Evolutionary conservation across 1,140 invertebrate genomes (phyloP), one percentile per base, ranked within the genome.

Genomic region (Bombus waltoni): DNA sequence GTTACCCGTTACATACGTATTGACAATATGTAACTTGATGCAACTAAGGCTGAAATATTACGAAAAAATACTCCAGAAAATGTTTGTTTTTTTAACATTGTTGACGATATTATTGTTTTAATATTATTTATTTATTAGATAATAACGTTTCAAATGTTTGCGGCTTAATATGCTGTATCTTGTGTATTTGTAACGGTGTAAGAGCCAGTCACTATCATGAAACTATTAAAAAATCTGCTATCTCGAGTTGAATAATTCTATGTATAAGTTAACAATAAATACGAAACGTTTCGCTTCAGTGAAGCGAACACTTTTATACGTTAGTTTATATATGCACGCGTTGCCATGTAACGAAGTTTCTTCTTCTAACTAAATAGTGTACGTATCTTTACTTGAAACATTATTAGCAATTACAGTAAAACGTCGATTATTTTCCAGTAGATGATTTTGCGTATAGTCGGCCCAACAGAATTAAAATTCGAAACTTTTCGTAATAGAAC

Each of bases 101-200:
- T 89, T 84, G 35, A 62, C 77, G 57, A 90, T 86, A 77, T 65
- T 83, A 75, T 79, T 66, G 38, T 76, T 32, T 70, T 80, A 75
- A 68, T 53, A 65, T 89, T 87, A 90, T 90, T 89, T 90, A 89
- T 88, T 87, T 78, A 62, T 78, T 83, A 62, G 28, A 18, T 70
- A 86, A 59, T 15, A 57, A 73, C 28, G 77, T 66, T 53, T 38
- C 25, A 66, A 73, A 80, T 73, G 40, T 44, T 2, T 42, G n/a
- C 65, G 44, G 25, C 42, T 83, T 83, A 53, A 40, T 76, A 66
- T n/a, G 42, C n/a, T 81, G 53, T 73, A 82, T 53, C 32, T 66
- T 75, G 81, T 42, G 44, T 35, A 53, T 38, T 59, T 70, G 81
- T 77, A 70, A 83, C 11, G 18, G 22, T 53, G 62, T 68, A 68